Conservation (phyloP, 2,797 vertebrate species). For the Tangara arthus region DNA sequence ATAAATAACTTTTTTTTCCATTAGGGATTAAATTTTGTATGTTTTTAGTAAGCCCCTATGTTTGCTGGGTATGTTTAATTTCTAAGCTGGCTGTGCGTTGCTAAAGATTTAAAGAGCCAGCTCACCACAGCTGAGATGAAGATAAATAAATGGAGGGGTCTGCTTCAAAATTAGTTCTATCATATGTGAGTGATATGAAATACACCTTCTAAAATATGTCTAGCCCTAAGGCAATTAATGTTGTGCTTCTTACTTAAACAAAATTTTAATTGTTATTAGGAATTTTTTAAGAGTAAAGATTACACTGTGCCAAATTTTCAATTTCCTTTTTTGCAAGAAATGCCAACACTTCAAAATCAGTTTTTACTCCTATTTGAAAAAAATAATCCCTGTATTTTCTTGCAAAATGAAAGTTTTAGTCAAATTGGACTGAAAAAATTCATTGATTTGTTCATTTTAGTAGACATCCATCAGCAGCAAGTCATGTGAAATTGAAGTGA, state of each 20-base stretch:
- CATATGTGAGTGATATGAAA: background rate
- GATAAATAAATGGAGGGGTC: background rate
- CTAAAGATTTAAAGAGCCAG: background rate
- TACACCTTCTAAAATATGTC: background rate
- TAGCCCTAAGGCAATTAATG: background rate
- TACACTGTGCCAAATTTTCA: background rate
- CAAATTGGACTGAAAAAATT: background rate
- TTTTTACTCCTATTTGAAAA: background rate
- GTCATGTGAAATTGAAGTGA: background rate
- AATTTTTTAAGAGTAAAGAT: background rate
- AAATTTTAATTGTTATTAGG: background rate
- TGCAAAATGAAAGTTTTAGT: background rate
- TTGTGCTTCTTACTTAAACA: background rate
- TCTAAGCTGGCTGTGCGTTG: background rate
- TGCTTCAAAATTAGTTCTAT: background rate
- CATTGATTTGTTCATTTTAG: background rate
- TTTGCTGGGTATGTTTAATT: background rate
- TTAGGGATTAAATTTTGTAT: background rate
- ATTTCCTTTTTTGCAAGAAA: background rate
- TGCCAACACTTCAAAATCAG: background rate
- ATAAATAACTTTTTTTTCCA: background rate
- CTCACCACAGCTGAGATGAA: background rate
- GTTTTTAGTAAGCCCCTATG: background rate
- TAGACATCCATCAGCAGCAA: background rate
- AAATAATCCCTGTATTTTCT: background rate